phyloP scores from a whole-genome alignment of 2,888 invertebrate genomes.

The Anodontia alba region DNA sequence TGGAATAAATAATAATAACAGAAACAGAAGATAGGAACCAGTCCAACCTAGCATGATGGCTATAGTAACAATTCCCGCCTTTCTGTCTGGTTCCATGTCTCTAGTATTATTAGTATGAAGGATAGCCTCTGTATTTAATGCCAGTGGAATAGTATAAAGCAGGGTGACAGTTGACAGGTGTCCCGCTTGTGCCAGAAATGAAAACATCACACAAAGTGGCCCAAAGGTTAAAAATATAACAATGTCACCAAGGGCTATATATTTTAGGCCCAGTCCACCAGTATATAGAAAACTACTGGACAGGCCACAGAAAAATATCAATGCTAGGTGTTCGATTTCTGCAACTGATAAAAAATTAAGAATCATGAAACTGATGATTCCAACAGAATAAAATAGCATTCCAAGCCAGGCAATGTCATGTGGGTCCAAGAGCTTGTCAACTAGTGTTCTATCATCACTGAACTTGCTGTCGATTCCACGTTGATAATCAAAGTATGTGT shows the following conservation, averaged over 20 bases:
- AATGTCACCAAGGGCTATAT: conserved; percentile 97
- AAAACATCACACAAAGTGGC: conserved; percentile 96
- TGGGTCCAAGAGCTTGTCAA: conserved; percentile 94
- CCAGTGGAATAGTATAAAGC: conserved; percentile 96
- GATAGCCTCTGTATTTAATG: conserved; percentile 97
- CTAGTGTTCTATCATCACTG: conserved; percentile 96
- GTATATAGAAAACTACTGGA: conserved; percentile 98
- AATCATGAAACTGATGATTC: conserved; percentile 93
- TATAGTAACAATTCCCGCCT: conserved; percentile 96
- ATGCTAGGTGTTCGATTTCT: conserved; percentile 96
- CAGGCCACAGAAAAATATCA: conserved; percentile 97
- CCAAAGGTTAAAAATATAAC: conserved; percentile 96
- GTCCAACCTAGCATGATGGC: conserved; percentile 97
- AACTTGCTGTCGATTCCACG: conserved; percentile 94
- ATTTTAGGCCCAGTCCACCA: conserved; percentile 97
- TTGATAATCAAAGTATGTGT: conserved; percentile 97
- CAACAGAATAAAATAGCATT: conserved; percentile 93
- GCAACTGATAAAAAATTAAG: conserved; percentile 93
- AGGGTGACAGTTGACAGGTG: conserved; percentile 94
- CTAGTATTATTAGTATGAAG: conserved; percentile 97
- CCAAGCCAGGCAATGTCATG: conserved; percentile 95
- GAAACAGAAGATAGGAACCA: conserved; percentile 95
- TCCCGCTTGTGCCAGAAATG: conserved; percentile 96
- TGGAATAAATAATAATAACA: conserved; percentile 94
- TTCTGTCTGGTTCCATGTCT: conserved; percentile 94